These are phyloP conservation scores for Spinibarbus caldwelli DNA, from an alignment of 2,797 vertebrate genomes.

Conservation along the genomic window DNA sequence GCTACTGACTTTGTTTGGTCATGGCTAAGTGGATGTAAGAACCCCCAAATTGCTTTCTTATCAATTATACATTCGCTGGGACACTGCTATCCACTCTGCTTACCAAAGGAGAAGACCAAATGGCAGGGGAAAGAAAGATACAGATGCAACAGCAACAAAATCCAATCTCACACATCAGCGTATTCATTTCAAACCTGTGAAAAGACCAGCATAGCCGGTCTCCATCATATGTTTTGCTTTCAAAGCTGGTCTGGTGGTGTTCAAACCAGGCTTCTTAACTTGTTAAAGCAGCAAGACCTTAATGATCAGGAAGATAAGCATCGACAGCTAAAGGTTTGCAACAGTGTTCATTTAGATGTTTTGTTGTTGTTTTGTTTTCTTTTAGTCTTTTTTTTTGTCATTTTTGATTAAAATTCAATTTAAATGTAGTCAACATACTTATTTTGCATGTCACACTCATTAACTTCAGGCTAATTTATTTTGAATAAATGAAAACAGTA, in stretches of 20 bases:
- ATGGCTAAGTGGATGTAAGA: conserved; percentile 17
- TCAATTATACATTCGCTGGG: conserved; percentile 40
- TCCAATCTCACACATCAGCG: conserved; percentile 17
- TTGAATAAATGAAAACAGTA: too few relatives aligned
- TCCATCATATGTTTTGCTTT: background rate
- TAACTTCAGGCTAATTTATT: background rate
- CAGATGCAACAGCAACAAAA: background rate
- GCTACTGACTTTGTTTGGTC: conserved; percentile 6
- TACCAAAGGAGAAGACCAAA: conserved; percentile 1
- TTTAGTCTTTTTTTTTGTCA: background rate
- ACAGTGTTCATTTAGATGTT: background rate
- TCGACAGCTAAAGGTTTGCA: background rate
- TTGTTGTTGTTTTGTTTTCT: background rate
- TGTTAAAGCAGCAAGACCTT: background rate
- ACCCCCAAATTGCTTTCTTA: conserved; percentile 29
- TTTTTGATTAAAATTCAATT: background rate
- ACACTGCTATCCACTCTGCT: conserved; percentile 8
- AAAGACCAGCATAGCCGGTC: background rate
- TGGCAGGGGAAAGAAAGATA: background rate
- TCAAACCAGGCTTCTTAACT: background rate
- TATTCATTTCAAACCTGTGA: conserved; percentile 22
- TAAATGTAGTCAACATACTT: background rate
- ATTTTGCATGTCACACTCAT: background rate
- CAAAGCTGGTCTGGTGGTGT: background rate
- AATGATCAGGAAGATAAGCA: background rate